Base-by-base conservation (phyloP, 2,113 vertebrate genomes). In the Alexandromys fortis region DNA sequence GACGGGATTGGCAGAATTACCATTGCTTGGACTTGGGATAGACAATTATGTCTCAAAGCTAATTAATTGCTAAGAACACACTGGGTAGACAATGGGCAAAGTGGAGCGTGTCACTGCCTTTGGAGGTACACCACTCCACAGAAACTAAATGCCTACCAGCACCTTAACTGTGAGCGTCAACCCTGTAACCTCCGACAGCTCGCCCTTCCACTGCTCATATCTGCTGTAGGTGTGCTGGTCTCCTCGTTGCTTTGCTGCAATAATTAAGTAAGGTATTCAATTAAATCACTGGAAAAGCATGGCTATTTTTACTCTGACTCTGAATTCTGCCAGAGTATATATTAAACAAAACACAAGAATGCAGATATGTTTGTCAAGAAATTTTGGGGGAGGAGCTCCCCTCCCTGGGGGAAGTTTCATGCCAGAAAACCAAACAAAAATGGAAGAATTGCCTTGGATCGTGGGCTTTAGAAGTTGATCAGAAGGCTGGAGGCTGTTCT, bases 71-170 rank as follows among this genome's bases (percentile, higher is more conserved):
- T 26, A 79, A 85, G 75, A 67, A 1, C 14, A 45, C 28, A 1
- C 35, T 28, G 45, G 28, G 12, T 70, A 49, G 77, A 38, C 55
- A 89, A 55, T 73, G 28, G 21, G 35, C 70, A 49, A 11, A 0
- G 22, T 1, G 2, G 35, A 61, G 35, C 14, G 19, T 17, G 26
- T 0, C 1, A 7, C 28, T 24, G 19, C 1, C 0, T 73, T 70
- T 72, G 47, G 45, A 42, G 13, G 11, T 11, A 4, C 26, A 17
- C 3, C 3, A 47, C 5, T 19, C 10, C 22, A 65, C 17, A 33
- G 61, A 42, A 45, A 12, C 42, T 49, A 5, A 49, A 58, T 11
- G 33, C 24, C 19, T 0, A 0, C 35, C 42, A 26, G 6, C 19
- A 82, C 42, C 58, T 28, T 65, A 49, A 4, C n/a, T 76, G 5